Evolutionary conservation across 2,113 vertebrate genomes (phyloP), one percentile per base, ranked within the genome.

Genomic region (Anguilla rostrata): DNA sequence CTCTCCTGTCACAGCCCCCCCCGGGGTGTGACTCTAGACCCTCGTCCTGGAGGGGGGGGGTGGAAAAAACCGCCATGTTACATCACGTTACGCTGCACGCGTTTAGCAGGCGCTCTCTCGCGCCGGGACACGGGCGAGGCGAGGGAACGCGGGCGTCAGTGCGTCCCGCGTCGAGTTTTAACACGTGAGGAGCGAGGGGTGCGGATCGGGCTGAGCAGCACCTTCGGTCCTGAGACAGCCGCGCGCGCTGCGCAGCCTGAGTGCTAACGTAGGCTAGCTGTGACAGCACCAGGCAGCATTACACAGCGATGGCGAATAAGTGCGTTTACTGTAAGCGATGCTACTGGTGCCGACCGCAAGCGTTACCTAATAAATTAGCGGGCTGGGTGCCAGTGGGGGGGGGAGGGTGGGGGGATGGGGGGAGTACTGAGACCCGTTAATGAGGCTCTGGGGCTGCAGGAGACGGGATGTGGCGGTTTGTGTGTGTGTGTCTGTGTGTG

Each of bases 381-480:
- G 8, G 60, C 22, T 66, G 26, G 26, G 60, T 66, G 60, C 5
- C 26, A 22, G 60, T 34, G 0, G 60, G 4, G 60, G 60, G 22
- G 18, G 5, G 22, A 20, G 20, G 60, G 34, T 22, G 60, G 4
- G 60, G 60, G 22, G 18, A 0, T 22, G 11, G 26, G 22, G 60
- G 20, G 60, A 66, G 71, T 86, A 88, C 90, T 91, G 90, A 56
- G 57, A 84, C 86, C 90, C 92, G 92, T 92, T 92, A 92, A 94
- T 93, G 93, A 84, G 78, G 91, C 85, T 87, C 91, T 91, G 87
- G 81, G 92, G 87, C 49, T 87, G 88, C 43, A 90, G 92, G 92
- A 92, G 91, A 89, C 89, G 92, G 91, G 93, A 91, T 92, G 87
- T 89, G 92, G 87, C 92, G 92, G 43, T n/a, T 60, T 93, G 92